phyloP scores from a whole-genome alignment of 2,113 vertebrate genomes.

The Ahaetulla prasina region DNA sequence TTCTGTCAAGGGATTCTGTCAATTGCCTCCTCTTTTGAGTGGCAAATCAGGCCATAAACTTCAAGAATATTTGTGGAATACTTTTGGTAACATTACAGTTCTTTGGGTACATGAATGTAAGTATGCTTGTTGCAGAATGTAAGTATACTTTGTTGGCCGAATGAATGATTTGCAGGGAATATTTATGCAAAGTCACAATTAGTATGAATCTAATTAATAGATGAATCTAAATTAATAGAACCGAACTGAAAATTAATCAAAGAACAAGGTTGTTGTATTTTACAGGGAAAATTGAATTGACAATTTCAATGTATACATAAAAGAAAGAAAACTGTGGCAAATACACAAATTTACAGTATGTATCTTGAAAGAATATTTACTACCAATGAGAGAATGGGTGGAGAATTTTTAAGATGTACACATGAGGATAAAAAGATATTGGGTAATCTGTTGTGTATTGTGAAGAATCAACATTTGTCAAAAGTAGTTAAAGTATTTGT shows the following conservation, averaged over 20 bases:
- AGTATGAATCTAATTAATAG: not conserved
- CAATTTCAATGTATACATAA: not conserved
- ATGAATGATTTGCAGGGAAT: not conserved
- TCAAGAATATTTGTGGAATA: not conserved
- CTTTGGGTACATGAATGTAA: not conserved
- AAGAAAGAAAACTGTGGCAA: not conserved
- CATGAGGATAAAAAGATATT: not conserved
- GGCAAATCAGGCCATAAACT: not conserved
- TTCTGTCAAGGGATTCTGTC: not conserved
- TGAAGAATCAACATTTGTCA: not conserved
- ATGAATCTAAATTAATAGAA: not conserved
- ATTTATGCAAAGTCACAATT: not conserved
- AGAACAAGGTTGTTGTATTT: not conserved
- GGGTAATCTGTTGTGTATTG: not conserved
- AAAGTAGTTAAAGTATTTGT: not conserved
- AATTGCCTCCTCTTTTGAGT: not conserved
- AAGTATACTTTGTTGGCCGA: not conserved
- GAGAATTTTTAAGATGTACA: not conserved
- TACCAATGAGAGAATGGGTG: not conserved
- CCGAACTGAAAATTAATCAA: not conserved
- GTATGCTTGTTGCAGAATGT: not conserved
- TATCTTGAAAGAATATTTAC: not conserved
- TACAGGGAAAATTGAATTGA: not conserved
- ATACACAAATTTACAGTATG: not conserved
- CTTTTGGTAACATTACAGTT: not conserved